Conservation (phyloP, 2,113 vertebrate genomes). For the Microcebus jonahi region DNA sequence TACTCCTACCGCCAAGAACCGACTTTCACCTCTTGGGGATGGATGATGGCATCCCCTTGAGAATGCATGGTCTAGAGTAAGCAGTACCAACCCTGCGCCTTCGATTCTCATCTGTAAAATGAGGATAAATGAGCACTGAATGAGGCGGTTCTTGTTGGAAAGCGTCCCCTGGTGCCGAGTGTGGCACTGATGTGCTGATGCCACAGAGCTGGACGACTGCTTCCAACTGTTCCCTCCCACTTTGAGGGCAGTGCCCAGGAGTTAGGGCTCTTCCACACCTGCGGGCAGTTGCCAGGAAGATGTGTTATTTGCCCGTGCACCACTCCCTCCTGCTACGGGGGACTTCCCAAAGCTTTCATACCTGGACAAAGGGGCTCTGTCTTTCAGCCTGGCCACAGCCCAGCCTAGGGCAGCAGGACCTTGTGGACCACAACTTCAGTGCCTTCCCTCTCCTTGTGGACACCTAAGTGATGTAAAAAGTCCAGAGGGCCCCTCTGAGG, state of each 20-base stretch:
- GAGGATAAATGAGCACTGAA: background rate
- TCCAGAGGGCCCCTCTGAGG: background rate
- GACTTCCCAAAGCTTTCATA: background rate
- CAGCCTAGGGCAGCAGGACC: background rate
- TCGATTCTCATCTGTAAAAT: background rate
- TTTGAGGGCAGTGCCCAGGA: rapidly evolving
- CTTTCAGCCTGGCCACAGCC: background rate
- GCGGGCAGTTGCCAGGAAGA: background rate
- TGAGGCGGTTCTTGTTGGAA: background rate
- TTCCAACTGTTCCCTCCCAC: background rate
- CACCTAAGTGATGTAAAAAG: background rate
- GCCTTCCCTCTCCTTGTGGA: background rate
- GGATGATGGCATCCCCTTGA: background rate
- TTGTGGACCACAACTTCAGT: no score
- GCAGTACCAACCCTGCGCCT: background rate
- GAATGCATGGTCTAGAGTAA: background rate
- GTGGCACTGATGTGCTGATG: background rate
- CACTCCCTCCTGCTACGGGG: background rate
- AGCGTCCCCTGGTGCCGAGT: rapidly evolving
- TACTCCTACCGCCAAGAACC: background rate
- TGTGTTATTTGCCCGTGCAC: background rate
- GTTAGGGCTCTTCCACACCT: background rate
- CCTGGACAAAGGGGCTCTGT: background rate
- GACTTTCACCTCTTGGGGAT: background rate
- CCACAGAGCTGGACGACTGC: no score